Evolutionary conservation across 2,113 vertebrate species (phyloP), one percentile per base, ranked within the genome.

Genomic region (Proterorhinus semilunaris): DNA sequence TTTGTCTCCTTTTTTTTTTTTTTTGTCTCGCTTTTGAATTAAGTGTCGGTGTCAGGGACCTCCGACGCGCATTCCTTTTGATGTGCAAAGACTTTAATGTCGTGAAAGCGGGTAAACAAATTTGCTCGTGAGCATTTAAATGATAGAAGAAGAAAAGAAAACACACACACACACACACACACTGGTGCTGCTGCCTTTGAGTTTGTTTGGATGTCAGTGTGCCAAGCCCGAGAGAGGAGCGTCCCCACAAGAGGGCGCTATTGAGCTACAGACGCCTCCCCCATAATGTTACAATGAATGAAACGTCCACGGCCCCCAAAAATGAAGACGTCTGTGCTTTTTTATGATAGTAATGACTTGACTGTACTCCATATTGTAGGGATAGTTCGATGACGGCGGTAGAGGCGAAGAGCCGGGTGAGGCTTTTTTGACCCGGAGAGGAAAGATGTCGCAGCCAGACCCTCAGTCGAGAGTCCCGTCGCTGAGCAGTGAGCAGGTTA

Each of bases 231-330:
- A 82, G 58, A 10, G 46, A 17, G n/a, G 68, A 77, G 64, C 68
- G 69, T 36, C 27, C 27, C 92, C 93, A 91, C 92, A 88, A 89
- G 92, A 91, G 87, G 92, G 92, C 88, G 93, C n/a, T 92, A 88
- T 92, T 91, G 93, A 92, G 92, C 93, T 90, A 73, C 83, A 81
- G 12, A 88, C 88, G 61, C 79, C 8, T 36, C 4, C 27, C 67
- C 66, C 74, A 64, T 58, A 17, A 52, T 53, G 47, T 69, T 44
- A 10, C 45, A 10, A 71, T 84, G 81, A 84, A 71, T 72, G 82
- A 81, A 81, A 69, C 75, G 88, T 90, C 86, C 87, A 87, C 88
- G 78, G 73, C 79, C 74, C 51, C 76, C 79, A 82, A 86, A 82
- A 86, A 89, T 73, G 75, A 91, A 90, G 89, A 90, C 85, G 86